These are phyloP conservation scores for Drosophila leonis DNA, from an alignment of 2,888 invertebrate genomes.

Conservation along the genomic window DNA sequence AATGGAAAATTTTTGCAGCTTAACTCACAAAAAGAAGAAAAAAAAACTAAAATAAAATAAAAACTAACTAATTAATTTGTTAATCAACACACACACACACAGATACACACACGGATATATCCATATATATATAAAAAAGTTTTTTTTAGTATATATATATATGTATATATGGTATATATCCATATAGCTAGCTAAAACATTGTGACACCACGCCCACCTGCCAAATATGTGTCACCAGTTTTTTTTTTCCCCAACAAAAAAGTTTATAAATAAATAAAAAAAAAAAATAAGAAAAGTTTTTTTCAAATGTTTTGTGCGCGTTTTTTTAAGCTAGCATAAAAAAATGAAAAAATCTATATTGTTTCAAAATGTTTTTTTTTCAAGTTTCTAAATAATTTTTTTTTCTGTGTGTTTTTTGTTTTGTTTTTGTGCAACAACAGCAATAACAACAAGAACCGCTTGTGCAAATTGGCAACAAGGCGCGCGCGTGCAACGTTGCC, in stretches of 20 bases:
- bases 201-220: background rate
- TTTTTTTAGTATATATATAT: background rate
- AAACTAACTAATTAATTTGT: conserved; percentile 11
- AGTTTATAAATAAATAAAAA: background rate
- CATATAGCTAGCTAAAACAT: background rate
- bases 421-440: conserved; percentile 34
- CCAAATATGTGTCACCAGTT: conserved; percentile 47
- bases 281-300: background rate
- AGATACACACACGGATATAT: background rate
- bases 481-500: conserved; percentile 40
- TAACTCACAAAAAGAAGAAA: background rate
- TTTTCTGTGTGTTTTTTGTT: conserved; percentile 39
- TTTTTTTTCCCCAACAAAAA: background rate
- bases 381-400: conserved; percentile 17
- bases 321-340: conserved; percentile 14
- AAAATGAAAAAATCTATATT: conserved; percentile 1
- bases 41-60: background rate
- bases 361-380: conserved; percentile 31
- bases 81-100: conserved; percentile 4
- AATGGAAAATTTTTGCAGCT: conserved; percentile 35
- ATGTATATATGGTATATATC: background rate
- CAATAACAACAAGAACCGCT: background rate
- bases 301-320: background rate
- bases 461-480: conserved; percentile 38
- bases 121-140: background rate